Evolutionary conservation across 2,797 vertebrate species (phyloP).

Genomic region (Lophotriccus pileatus): DNA sequence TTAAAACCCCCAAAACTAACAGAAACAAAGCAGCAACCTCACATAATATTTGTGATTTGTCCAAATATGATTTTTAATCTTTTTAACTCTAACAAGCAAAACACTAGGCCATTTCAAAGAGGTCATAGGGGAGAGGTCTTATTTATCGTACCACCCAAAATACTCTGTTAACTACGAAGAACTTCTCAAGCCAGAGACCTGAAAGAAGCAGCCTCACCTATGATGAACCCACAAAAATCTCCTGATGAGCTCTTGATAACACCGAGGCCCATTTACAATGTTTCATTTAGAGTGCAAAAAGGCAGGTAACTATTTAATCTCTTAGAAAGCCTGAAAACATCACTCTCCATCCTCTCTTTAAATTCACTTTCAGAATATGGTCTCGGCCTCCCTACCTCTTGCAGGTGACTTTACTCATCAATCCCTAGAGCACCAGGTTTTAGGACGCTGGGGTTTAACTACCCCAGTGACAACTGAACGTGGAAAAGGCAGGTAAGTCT

Average conservation of each 20-base stretch:
- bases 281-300: not conserved
- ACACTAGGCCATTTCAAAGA: not conserved
- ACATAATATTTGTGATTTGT: not conserved
- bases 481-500: not conserved
- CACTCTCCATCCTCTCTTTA: not conserved
- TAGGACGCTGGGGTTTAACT: not conserved
- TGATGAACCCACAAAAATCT: not conserved
- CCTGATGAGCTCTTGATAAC: not conserved
- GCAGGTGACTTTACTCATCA: not conserved
- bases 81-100: not conserved
- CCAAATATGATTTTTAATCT: not conserved
- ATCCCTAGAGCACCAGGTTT: not conserved
- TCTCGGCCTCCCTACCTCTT: not conserved
- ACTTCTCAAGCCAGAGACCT: not conserved
- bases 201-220: not conserved
- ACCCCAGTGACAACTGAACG: not conserved
- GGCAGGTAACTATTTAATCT: not conserved
- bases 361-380: not conserved
- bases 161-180: not conserved
- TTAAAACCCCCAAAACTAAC: not conserved
- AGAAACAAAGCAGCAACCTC: not conserved
- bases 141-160: not conserved
- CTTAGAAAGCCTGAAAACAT: not conserved
- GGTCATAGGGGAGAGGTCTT: not conserved
- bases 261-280: not conserved